These are phyloP conservation scores for Drosophila eohydei DNA, from an alignment of 2,888 invertebrate species.

Conservation along the genomic window DNA sequence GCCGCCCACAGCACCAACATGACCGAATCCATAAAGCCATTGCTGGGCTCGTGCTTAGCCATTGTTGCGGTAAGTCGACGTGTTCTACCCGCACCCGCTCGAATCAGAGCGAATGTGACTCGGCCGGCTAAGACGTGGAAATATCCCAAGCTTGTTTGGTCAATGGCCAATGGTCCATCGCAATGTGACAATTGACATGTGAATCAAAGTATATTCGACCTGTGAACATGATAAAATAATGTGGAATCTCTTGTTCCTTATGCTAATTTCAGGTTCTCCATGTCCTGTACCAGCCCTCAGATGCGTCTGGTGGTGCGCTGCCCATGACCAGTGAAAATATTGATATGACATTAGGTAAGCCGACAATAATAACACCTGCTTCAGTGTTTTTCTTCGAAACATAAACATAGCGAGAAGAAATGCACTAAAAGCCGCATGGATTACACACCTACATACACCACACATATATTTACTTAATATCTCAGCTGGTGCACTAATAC, in stretches of 20 bases:
- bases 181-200: not conserved
- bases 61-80: conserved; percentile 75
- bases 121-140: conserved; percentile 35
- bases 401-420: not conserved
- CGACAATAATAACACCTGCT: conserved; percentile 1
- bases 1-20: conserved; percentile 46
- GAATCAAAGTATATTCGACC: not conserved
- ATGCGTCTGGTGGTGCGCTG: conserved; percentile 91
- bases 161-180: not conserved
- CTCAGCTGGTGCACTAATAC: conserved; percentile 44
- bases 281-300: conserved; percentile 90
- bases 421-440: conserved; percentile 25
- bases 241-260: conserved; percentile 4
- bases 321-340: conserved; percentile 92
- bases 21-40: conserved; percentile 57
- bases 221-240: not conserved
- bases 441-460: not conserved
- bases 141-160: conserved; percentile 1
- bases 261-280: conserved; percentile 78
- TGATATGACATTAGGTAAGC: conserved; percentile 93
- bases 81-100: conserved; percentile 57
- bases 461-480: conserved; percentile 8
- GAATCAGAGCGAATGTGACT: conserved; percentile 11
- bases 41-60: conserved; percentile 64
- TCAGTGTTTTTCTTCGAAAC: not conserved